Conservation (phyloP, 2,888 invertebrate species). For the Xylota segnis region DNA sequence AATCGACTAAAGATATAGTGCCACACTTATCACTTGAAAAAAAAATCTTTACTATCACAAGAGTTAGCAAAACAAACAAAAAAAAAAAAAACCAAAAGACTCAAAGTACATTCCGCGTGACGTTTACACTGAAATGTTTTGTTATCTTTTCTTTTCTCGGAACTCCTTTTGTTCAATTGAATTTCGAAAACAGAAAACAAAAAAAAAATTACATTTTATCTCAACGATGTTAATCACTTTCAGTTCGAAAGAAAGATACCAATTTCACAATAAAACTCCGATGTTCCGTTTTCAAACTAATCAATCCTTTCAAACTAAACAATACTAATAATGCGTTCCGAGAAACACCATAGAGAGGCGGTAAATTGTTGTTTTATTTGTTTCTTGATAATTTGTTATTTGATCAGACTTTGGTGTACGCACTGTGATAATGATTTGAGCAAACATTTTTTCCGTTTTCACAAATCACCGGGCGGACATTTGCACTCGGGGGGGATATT, state of each 20-base stretch:
- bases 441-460: background rate
- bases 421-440: background rate
- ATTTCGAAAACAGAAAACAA: constrained; percentile 1
- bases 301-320: constrained; percentile 4
- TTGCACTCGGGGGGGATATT: background rate
- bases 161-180: constrained; percentile 28
- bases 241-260: constrained; percentile 3
- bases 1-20: too few relatives aligned
- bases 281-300: background rate
- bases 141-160: constrained; percentile 19
- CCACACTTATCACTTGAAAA: background rate
- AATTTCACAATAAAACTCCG: constrained; percentile 12
- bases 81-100: background rate
- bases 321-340: constrained; percentile 3
- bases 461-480: background rate
- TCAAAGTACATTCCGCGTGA: constrained; percentile 4
- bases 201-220: constrained; percentile 35
- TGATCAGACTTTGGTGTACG: background rate
- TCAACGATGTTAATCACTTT: constrained; percentile 27
- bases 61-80: background rate
- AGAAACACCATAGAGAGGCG: background rate
- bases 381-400: constrained; percentile 25
- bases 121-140: background rate
- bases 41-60: background rate
- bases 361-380: background rate